phyloP scores from a whole-genome alignment of 2,888 invertebrate genomes.

The Cactoblastis cactorum region DNA sequence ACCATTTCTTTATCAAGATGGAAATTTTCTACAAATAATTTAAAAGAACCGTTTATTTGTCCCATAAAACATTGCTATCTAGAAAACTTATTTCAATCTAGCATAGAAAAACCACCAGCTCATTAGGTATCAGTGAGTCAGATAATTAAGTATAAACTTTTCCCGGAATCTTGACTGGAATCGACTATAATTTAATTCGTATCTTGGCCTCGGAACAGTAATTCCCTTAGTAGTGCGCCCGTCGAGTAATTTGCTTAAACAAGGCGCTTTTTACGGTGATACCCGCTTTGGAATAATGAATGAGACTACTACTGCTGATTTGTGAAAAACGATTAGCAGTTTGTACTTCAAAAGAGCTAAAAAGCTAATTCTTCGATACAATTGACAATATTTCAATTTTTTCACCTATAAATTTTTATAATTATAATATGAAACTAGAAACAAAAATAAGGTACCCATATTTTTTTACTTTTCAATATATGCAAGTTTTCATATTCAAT shows the following conservation, averaged over 20 bases:
- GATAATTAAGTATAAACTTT: constrained; percentile 22
- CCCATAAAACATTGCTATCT: neutral
- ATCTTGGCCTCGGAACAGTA: constrained; percentile 34
- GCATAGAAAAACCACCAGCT: neutral
- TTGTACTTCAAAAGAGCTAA: too few species aligned
- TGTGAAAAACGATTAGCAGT: too few species aligned
- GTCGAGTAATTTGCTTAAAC: constrained; percentile 25
- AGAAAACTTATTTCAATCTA: neutral
- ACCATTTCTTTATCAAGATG: too few species aligned
- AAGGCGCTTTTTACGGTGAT: constrained; percentile 20
- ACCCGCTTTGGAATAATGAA: constrained; percentile 13
- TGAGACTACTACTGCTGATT: neutral
- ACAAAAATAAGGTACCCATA: too few species aligned
- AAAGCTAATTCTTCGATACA: too few species aligned
- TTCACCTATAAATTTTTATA: too few species aligned
- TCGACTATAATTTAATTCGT: constrained; percentile 45
- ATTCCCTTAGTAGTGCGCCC: constrained; percentile 41
- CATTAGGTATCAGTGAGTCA: constrained; percentile 16
- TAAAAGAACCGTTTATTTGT: neutral
- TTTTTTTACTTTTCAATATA: too few species aligned
- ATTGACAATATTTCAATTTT: too few species aligned
- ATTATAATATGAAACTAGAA: too few species aligned
- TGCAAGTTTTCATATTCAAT: too few species aligned
- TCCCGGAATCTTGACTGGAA: constrained; percentile 17
- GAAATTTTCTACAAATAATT: too few species aligned